phyloP scores from a whole-genome alignment of 2,113 vertebrate species.

The Cochlearius cochlearius region DNA sequence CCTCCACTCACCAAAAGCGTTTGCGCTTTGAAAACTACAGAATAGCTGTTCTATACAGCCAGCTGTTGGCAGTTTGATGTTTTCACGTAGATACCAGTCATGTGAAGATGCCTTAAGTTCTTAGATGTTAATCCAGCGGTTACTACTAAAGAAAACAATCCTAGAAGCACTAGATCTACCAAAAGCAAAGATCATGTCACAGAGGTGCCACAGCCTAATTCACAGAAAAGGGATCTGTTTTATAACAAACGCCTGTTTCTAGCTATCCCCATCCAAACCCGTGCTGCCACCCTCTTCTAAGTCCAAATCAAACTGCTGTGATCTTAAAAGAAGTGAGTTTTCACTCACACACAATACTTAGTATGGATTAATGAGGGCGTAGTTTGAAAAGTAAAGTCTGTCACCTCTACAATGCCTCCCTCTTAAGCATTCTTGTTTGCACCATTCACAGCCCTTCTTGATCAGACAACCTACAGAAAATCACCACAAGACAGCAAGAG shows the following conservation, averaged over 20 bases:
- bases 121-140: neutral
- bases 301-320: neutral
- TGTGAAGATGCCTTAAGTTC: neutral
- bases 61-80: neutral
- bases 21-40: neutral
- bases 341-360: neutral
- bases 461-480: neutral
- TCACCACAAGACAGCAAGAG: neutral
- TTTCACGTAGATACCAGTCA: neutral
- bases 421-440: neutral
- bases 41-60: neutral
- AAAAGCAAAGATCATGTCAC: neutral
- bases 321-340: neutral
- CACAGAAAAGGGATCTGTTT: neutral
- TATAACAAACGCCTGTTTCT: neutral
- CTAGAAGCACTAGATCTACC: neutral
- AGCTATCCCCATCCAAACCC: neutral
- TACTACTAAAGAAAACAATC: neutral
- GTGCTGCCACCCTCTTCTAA: neutral
- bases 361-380: neutral
- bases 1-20: neutral
- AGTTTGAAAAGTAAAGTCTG: neutral
- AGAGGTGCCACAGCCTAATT: neutral
- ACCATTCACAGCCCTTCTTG: neutral
- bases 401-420: neutral